Percentiles rank a stretch among this genome's conserved stretches.
Conservation (phyloP, 2,888 invertebrate genomes). For the Tenthredo amoena region DNA sequence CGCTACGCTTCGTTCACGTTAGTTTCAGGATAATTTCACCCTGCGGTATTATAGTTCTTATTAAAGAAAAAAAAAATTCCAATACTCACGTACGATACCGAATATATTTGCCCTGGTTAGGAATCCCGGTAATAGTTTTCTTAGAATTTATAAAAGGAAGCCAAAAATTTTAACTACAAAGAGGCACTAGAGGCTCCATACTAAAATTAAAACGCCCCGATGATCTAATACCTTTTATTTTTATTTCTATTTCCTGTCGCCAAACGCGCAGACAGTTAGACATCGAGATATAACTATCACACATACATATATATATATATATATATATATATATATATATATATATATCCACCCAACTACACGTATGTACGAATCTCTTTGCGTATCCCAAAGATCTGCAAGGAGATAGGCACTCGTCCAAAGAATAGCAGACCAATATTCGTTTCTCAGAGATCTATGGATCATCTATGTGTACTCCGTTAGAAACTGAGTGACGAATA, state of each 20-base stretch:
- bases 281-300: not conserved
- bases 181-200: not conserved
- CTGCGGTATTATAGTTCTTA: not conserved
- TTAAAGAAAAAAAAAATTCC: too few species aligned
- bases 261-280: not conserved
- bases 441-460: not conserved
- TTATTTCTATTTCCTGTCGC: not conserved
- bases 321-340: too few species aligned
- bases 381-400: not conserved
- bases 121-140: too few species aligned
- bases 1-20: not conserved
- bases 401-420: slow-evolving; percentile 14
- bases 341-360: not conserved
- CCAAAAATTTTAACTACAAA: not conserved
- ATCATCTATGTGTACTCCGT: not conserved
- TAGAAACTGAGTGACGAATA: not conserved
- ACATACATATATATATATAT: not conserved
- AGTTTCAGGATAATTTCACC: not conserved
- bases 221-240: not conserved
- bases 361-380: not conserved
- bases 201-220: slow-evolving; percentile 4
- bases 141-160: too few species aligned
- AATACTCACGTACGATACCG: too few species aligned
- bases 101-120: too few species aligned
- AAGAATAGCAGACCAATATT: not conserved